A percentile compares a stretch with the other conserved stretches of the same genome.
These are phyloP conservation scores for Brachyhypopomus occidentalis DNA, from an alignment of 2,113 vertebrate species.

Conservation along the genomic window DNA sequence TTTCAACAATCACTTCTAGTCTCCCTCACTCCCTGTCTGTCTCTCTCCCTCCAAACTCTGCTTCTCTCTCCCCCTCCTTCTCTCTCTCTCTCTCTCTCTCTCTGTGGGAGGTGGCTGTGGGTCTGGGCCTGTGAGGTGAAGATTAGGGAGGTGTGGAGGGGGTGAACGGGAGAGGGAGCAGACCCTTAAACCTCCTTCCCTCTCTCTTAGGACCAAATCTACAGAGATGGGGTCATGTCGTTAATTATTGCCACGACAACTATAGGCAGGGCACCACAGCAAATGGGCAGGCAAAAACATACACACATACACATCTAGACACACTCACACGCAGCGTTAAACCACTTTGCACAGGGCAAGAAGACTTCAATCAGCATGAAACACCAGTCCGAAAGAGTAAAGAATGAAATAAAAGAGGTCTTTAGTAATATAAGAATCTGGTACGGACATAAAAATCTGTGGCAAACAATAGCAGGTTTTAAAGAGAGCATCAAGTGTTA, in stretches of 20 bases:
- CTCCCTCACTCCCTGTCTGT: constrained; percentile 30
- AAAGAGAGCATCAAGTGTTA: not conserved
- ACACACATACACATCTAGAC: constrained; percentile 6
- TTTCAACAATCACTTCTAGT: too few relatives aligned
- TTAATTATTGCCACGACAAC: constrained; percentile 68
- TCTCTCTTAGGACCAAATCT: constrained; percentile 61
- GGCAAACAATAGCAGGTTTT: not conserved
- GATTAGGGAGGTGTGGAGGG: constrained; percentile 53
- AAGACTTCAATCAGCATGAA: not conserved
- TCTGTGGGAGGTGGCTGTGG: constrained; percentile 50
- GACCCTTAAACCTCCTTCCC: constrained; percentile 40
- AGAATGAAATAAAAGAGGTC: too few relatives aligned
- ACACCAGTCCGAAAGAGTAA: not conserved
- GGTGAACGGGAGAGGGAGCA: constrained; percentile 23
- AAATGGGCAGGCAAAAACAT: constrained; percentile 17
- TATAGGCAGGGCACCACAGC: constrained; percentile 39
- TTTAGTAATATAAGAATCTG: too few relatives aligned
- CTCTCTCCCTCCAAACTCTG: constrained; percentile 28
- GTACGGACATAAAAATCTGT: not conserved
- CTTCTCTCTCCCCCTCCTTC: constrained; percentile 21
- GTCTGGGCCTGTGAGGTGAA: constrained; percentile 54
- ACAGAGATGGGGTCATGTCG: constrained; percentile 63
- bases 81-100: constrained; percentile 7
- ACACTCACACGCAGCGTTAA: constrained; percentile 15
- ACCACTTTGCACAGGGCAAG: not conserved